phyloP scores from a whole-genome alignment of 2,797 vertebrate genomes.

The Myripristis jacobus region DNA sequence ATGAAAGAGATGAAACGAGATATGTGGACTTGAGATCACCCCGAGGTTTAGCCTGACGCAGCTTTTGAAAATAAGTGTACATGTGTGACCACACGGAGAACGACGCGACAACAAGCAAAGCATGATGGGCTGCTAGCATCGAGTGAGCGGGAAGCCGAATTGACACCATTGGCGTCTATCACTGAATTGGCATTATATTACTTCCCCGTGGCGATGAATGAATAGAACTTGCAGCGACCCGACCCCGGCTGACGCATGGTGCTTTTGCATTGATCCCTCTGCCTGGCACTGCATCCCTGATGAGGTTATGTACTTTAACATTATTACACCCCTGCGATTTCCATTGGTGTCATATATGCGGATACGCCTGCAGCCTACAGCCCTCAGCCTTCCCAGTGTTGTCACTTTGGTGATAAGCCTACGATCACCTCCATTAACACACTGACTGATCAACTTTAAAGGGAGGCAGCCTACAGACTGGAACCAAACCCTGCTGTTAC shows the following conservation, averaged over 20 bases:
- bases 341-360: constrained; percentile 14
- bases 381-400: constrained; percentile 19
- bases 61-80: constrained; percentile 32
- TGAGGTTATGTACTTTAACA: constrained; percentile 21
- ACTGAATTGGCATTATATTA: constrained; percentile 32
- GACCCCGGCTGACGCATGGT: not conserved
- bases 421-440: constrained; percentile 23
- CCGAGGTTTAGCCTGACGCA: constrained; percentile 9
- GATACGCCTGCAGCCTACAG: constrained; percentile 11
- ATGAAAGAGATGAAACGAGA: constrained; percentile 39
- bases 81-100: constrained; percentile 16
- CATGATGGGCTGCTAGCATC: constrained; percentile 3
- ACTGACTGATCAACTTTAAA: constrained; percentile 12
- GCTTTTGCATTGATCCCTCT: constrained; percentile 24
- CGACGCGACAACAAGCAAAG: not conserved
- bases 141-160: not conserved
- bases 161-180: constrained; percentile 11
- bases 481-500: not conserved
- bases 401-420: constrained; percentile 28
- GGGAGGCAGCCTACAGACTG: not conserved
- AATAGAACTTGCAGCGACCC: not conserved
- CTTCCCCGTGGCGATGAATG: constrained; percentile 22
- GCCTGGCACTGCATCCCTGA: not conserved
- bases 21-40: not conserved
- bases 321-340: constrained; percentile 26